A percentile compares a stretch with the other conserved stretches of the same genome.
These are phyloP conservation scores for Allophyes oxyacanthae DNA, from an alignment of 2,888 invertebrate species.

Conservation along the genomic window DNA sequence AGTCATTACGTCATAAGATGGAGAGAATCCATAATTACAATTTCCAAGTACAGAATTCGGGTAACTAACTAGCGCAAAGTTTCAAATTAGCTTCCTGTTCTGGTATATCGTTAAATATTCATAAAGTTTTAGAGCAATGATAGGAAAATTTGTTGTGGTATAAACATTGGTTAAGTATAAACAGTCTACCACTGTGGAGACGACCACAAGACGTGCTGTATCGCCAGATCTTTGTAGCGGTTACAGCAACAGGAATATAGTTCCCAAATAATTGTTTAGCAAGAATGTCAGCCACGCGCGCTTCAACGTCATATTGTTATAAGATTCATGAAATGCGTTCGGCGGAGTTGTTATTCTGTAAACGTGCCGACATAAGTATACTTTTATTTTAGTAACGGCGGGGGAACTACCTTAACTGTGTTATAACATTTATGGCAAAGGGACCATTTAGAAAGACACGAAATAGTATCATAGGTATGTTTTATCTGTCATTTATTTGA, in stretches of 20 bases:
- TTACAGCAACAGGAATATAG: slow-evolving; percentile 38
- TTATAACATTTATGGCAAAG: slow-evolving; percentile 15
- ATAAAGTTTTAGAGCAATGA: slow-evolving; percentile 44
- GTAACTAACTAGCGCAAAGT: slow-evolving; percentile 30
- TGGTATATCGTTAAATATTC: slow-evolving; percentile 45
- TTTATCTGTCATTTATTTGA: slow-evolving; percentile 1
- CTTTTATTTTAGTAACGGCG: slow-evolving; percentile 30
- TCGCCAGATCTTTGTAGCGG: slow-evolving; percentile 37
- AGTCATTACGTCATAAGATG: slow-evolving; percentile 8
- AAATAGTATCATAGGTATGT: not conserved
- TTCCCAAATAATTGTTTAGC: slow-evolving; percentile 32
- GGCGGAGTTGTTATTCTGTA: slow-evolving; percentile 33
- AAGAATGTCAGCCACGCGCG: slow-evolving; percentile 52
- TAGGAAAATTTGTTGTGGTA: slow-evolving; percentile 45
- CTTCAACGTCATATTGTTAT: slow-evolving; percentile 51
- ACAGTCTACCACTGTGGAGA: slow-evolving; percentile 13
- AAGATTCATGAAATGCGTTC: slow-evolving; percentile 53
- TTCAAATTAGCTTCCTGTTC: slow-evolving; percentile 40
- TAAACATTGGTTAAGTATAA: slow-evolving; percentile 50
- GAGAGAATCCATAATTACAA: slow-evolving; percentile 19
- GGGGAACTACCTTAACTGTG: slow-evolving; percentile 22
- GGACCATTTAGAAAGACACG: slow-evolving; percentile 8
- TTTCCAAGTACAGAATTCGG: slow-evolving; percentile 14
- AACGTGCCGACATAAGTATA: slow-evolving; percentile 29
- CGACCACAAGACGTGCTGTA: slow-evolving; percentile 38